These are phyloP conservation scores for Ivindomyrus marchei DNA, from an alignment of 2,113 vertebrate species.

Conservation along the genomic window DNA sequence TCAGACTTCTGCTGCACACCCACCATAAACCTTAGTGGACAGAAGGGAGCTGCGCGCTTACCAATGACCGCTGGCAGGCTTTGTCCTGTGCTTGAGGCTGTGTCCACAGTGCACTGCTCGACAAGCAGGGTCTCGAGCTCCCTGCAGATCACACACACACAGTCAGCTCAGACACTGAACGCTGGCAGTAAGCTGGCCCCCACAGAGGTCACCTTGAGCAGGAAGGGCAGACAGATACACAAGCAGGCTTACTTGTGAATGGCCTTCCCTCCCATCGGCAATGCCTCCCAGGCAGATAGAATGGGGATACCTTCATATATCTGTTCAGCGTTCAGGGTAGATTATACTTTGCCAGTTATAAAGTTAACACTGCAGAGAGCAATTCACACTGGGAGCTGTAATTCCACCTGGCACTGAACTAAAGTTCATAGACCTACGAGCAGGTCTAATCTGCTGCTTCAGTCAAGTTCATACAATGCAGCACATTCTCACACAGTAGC, in stretches of 20 bases:
- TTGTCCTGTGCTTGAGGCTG: conserved; percentile 74
- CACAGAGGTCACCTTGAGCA: neutral
- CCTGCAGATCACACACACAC: conserved; percentile 48
- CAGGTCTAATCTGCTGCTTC: neutral
- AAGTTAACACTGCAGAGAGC: neutral
- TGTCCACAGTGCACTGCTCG: conserved; percentile 89
- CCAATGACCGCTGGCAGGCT: conserved; percentile 79
- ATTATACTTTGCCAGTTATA: neutral
- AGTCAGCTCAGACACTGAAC: neutral
- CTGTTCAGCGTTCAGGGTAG: conserved; percentile 58
- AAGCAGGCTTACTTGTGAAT: conserved; percentile 82
- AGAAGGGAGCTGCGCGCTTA: conserved; percentile 45
- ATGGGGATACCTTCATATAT: conserved; percentile 93
- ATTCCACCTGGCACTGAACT: neutral
- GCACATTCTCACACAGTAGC: neutral
- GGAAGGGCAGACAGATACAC: neutral
- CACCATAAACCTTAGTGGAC: neutral
- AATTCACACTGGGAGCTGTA: neutral
- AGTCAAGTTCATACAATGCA: neutral
- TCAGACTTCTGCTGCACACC: neutral
- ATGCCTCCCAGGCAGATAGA: conserved; percentile 86
- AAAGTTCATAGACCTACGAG: neutral
- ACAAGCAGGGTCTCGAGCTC: conserved; percentile 77
- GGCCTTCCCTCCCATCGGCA: conserved; percentile 88
- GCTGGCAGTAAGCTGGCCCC: neutral